phyloP scores from a whole-genome alignment of 2,113 vertebrate genomes.

The Passer domesticus region DNA sequence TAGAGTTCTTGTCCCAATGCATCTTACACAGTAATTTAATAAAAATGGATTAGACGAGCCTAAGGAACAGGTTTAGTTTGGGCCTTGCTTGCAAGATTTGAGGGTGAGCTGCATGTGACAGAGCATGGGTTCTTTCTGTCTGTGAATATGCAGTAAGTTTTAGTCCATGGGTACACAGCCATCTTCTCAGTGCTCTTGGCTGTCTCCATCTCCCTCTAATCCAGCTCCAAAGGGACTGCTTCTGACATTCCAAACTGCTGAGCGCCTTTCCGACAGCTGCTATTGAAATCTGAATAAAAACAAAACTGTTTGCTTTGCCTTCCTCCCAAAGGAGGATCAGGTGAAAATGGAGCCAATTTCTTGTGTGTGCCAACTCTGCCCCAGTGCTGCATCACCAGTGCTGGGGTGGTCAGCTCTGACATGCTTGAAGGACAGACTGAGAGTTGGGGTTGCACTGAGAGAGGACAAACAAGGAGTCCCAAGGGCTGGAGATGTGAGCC shows the following conservation, averaged over 20 bases:
- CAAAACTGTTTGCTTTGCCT: constrained; percentile 27
- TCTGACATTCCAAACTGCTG: constrained; percentile 55
- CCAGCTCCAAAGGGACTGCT: constrained; percentile 38
- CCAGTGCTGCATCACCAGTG: fast-evolving
- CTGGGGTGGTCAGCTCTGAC: background rate
- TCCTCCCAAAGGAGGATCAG: background rate
- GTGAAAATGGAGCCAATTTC: background rate
- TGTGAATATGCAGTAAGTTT: background rate
- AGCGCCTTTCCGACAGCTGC: constrained; percentile 49
- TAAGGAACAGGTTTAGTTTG: background rate
- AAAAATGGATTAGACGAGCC: background rate
- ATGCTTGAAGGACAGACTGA: background rate
- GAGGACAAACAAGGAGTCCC: background rate
- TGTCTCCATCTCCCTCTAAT: background rate
- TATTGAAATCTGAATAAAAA: constrained; percentile 24
- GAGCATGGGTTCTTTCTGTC: background rate
- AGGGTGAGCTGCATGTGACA: background rate
- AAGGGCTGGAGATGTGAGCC: background rate
- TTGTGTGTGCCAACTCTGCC: background rate
- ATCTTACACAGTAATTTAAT: background rate
- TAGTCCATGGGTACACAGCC: background rate
- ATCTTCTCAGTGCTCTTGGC: constrained; percentile 21
- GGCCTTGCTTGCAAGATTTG: background rate
- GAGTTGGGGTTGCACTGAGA: background rate
- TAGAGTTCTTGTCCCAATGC: background rate